Evolutionary conservation across 2,888 invertebrate species (phyloP).

Genomic region (Pristionchus mayeri): DNA sequence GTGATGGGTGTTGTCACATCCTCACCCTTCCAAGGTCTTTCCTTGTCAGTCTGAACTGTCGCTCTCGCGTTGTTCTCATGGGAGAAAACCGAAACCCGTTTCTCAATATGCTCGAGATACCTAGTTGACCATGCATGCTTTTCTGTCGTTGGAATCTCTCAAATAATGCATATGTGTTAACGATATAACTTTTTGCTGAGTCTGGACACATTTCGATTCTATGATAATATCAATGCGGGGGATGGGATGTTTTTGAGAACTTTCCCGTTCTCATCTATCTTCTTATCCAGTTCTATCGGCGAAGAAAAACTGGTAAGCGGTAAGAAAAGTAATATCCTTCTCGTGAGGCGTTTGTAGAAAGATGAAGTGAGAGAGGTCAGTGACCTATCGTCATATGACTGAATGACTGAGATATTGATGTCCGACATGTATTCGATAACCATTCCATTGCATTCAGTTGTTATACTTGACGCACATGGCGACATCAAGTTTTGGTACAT

Average conservation of each 20-base stretch:
- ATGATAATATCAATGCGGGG: not conserved
- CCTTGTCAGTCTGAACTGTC: not conserved
- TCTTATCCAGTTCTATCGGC: not conserved
- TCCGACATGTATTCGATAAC: too few relatives aligned
- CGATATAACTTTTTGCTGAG: not conserved
- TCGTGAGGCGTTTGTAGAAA: not conserved
- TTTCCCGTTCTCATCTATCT: not conserved
- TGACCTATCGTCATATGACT: too few relatives aligned
- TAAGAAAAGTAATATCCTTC: slow-evolving; percentile 10
- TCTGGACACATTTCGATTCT: not conserved
- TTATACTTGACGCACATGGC: too few relatives aligned
- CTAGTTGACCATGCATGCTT: not conserved
- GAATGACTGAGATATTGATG: too few relatives aligned
- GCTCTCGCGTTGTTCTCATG: not conserved
- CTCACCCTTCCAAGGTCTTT: not conserved
- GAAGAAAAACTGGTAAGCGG: slow-evolving; percentile 8
- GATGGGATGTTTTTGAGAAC: not conserved
- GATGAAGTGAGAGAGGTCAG: not conserved
- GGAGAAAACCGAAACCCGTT: not conserved
- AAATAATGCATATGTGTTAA: not conserved
- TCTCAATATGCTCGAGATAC: not conserved
- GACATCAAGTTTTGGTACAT: too few relatives aligned
- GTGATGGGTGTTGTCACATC: not conserved
- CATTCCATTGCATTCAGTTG: too few relatives aligned
- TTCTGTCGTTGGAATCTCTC: not conserved